Evolutionary conservation across 2,113 vertebrate species (phyloP).

Genomic region (Chiloscyllium plagiosum): DNA sequence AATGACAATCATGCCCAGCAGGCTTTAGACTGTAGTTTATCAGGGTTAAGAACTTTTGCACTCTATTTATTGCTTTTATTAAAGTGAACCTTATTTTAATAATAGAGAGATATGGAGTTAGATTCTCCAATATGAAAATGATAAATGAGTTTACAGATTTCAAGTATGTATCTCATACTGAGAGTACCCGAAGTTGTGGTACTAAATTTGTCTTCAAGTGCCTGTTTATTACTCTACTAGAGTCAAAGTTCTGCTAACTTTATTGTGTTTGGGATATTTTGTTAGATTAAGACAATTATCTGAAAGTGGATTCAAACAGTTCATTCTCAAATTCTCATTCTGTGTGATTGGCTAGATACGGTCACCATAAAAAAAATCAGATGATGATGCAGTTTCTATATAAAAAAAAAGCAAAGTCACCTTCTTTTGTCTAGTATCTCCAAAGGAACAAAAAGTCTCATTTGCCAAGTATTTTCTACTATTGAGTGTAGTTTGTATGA

Average conservation of each 20-base stretch:
- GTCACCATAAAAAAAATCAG: not conserved
- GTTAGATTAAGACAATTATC: not conserved
- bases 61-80: constrained; percentile 30
- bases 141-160: not conserved
- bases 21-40: not conserved
- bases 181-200: not conserved
- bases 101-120: not conserved
- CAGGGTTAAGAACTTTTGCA: constrained; percentile 6
- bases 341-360: not conserved
- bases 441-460: not conserved
- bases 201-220: not conserved
- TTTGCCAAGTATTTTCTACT: not conserved
- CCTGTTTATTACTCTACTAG: not conserved
- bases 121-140: not conserved
- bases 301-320: not conserved
- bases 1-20: not conserved
- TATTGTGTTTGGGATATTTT: not conserved
- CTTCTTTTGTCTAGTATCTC: not conserved
- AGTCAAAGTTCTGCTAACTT: not conserved
- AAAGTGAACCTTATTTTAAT: not conserved
- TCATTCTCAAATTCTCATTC: not conserved
- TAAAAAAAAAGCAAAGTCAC: not conserved
- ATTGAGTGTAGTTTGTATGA: not conserved
- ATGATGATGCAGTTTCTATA: not conserved
- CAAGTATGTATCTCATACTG: not conserved